Evolutionary conservation across 1,140 invertebrate genomes (phyloP).

Genomic region (Drosophila truncata): DNA sequence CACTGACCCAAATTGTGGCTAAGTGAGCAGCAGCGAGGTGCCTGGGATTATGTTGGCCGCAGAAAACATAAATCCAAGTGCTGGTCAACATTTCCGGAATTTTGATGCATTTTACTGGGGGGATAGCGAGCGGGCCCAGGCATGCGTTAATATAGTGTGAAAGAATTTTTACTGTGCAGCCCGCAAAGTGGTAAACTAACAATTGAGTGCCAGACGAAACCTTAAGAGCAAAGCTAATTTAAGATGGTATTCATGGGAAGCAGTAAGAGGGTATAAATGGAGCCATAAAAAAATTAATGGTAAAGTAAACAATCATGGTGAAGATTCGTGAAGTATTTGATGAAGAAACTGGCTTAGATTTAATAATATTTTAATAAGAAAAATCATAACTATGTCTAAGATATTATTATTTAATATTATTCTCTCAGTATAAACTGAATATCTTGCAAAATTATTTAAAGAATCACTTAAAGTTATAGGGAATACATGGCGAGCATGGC

Average conservation of each 20-base stretch:
- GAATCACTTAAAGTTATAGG: neutral
- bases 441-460: neutral
- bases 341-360: neutral
- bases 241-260: neutral
- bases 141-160: slow-evolving; percentile 74
- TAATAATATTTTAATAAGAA: neutral
- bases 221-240: slow-evolving; percentile 29
- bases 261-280: neutral
- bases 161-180: slow-evolving; percentile 61
- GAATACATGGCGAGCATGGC: neutral
- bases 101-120: slow-evolving; percentile 65
- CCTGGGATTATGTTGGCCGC: slow-evolving; percentile 14
- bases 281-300: neutral
- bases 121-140: slow-evolving; percentile 17
- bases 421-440: neutral
- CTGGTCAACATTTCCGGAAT: slow-evolving; percentile 69
- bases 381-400: neutral
- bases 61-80: slow-evolving; percentile 61
- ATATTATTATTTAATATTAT: too few relatives aligned
- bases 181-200: slow-evolving; percentile 18
- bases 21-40: slow-evolving; percentile 15
- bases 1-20: slow-evolving; percentile 69
- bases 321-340: neutral
- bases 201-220: slow-evolving; percentile 13
- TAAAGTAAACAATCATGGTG: neutral